phyloP scores from a whole-genome alignment of 2,888 invertebrate species.

The Chaetogeoica ovagalla region DNA sequence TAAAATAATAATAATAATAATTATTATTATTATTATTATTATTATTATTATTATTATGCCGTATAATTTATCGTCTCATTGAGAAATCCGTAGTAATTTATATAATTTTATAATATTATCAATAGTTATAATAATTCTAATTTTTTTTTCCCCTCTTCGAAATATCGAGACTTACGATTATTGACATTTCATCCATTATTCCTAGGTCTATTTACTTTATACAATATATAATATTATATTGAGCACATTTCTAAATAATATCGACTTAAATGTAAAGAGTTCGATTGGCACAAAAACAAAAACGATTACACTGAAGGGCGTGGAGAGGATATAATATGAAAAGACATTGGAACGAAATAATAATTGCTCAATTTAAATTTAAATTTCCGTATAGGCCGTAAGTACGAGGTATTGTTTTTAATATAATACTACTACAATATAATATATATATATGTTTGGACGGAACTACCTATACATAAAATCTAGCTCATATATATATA shows the following conservation, averaged over 20 bases:
- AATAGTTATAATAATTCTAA: not conserved
- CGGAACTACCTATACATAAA: slow-evolving; percentile 51
- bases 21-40: too few relatives aligned
- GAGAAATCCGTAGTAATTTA: slow-evolving; percentile 37
- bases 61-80: slow-evolving; percentile 14
- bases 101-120: slow-evolving; percentile 28
- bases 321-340: not conserved
- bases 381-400: slow-evolving; percentile 35
- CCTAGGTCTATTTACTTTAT: slow-evolving; percentile 39
- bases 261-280: slow-evolving; percentile 49
- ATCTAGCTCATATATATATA: slow-evolving; percentile 34
- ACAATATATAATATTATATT: slow-evolving; percentile 46
- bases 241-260: slow-evolving; percentile 51
- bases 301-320: slow-evolving; percentile 34
- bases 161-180: slow-evolving; percentile 44
- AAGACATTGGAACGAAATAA: slow-evolving; percentile 9
- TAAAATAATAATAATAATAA: not conserved
- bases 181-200: slow-evolving; percentile 26
- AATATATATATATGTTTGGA: slow-evolving; percentile 41
- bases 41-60: not conserved
- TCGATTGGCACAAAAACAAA: slow-evolving; percentile 48
- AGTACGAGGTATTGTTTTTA: slow-evolving; percentile 24
- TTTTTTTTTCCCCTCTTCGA: not conserved
- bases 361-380: slow-evolving; percentile 27
- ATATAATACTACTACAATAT: slow-evolving; percentile 9